phyloP scores from a whole-genome alignment of 2,888 invertebrate species.

The Sesia apiformis region DNA sequence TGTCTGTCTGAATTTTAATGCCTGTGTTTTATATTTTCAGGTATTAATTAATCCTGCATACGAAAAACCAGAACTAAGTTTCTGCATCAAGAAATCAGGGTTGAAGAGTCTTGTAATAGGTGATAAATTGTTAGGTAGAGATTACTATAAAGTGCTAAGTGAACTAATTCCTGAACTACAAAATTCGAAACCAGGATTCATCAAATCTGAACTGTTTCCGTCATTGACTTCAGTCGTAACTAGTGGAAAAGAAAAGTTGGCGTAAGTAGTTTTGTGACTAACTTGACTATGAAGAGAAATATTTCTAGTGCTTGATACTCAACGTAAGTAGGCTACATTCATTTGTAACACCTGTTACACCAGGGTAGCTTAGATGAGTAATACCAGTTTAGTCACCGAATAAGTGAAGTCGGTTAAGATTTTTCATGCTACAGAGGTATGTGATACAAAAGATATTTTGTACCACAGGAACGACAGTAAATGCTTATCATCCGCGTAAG shows the following conservation, averaged over 20 bases:
- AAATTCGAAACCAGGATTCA: constrained; percentile 47
- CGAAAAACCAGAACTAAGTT: constrained; percentile 80
- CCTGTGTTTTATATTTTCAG: constrained; percentile 37
- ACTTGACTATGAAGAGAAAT: too few species aligned
- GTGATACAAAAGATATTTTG: too few species aligned
- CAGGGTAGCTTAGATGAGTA: too few species aligned
- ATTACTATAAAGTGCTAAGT: constrained; percentile 79
- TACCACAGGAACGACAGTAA: too few species aligned
- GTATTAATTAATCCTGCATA: constrained; percentile 88
- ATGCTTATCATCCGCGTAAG: too few species aligned
- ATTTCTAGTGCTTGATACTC: too few species aligned
- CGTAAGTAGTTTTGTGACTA: constrained; percentile 50
- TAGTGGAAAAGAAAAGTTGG: constrained; percentile 58
- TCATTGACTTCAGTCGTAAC: constrained; percentile 73
- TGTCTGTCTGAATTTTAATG: too few species aligned
- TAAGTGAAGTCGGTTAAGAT: too few species aligned
- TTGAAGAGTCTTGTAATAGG: constrained; percentile 81
- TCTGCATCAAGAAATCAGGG: constrained; percentile 82
- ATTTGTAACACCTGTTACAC: too few species aligned
- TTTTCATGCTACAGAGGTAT: too few species aligned
- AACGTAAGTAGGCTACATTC: too few species aligned
- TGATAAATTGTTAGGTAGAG: constrained; percentile 75
- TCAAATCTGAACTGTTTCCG: constrained; percentile 65
- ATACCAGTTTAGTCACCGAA: too few species aligned
- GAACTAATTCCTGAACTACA: constrained; percentile 75